Percentiles rank a stretch among this genome's conserved stretches.
Conservation (phyloP, 2,888 invertebrate species). For the Meghimatium bilineatum region DNA sequence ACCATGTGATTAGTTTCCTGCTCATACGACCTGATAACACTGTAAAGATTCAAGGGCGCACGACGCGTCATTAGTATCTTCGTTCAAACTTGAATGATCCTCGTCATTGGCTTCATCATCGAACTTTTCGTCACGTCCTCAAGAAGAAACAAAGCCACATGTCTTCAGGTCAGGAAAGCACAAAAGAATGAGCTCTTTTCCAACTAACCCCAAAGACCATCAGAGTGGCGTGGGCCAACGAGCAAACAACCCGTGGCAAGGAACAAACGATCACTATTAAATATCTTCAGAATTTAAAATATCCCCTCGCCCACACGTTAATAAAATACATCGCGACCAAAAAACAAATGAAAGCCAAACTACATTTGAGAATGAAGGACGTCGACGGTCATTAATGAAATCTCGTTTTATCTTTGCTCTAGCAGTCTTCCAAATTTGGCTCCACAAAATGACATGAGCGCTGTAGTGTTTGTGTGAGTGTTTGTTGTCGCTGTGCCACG, state of each 20-base stretch:
- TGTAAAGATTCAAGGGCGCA: background rate
- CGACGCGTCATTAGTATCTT: background rate
- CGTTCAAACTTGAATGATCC: background rate
- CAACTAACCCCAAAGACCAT: slow-evolving; percentile 6
- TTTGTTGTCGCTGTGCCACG: slow-evolving; percentile 35
- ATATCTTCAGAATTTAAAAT: background rate
- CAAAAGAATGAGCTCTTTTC: slow-evolving; percentile 17
- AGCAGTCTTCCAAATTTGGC: slow-evolving; percentile 9
- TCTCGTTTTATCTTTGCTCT: slow-evolving; percentile 19
- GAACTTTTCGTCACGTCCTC: background rate
- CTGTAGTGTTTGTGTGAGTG: slow-evolving; percentile 26
- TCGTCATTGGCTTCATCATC: background rate
- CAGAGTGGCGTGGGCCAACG: slow-evolving; percentile 3
- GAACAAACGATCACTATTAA: slow-evolving; percentile 1
- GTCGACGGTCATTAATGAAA: slow-evolving; percentile 12
- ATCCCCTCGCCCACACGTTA: background rate
- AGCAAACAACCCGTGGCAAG: slow-evolving; percentile 7
- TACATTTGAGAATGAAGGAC: slow-evolving; percentile 15
- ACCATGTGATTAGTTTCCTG: background rate
- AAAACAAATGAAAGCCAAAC: slow-evolving; percentile 26
- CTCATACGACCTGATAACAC: background rate
- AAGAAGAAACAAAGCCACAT: slow-evolving; percentile 25
- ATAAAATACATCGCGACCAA: background rate
- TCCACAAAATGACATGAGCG: slow-evolving; percentile 24
- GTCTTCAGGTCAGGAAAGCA: slow-evolving; percentile 32